phyloP scores from a whole-genome alignment of 1,140 invertebrate species.

The Tribolium castaneum region DNA sequence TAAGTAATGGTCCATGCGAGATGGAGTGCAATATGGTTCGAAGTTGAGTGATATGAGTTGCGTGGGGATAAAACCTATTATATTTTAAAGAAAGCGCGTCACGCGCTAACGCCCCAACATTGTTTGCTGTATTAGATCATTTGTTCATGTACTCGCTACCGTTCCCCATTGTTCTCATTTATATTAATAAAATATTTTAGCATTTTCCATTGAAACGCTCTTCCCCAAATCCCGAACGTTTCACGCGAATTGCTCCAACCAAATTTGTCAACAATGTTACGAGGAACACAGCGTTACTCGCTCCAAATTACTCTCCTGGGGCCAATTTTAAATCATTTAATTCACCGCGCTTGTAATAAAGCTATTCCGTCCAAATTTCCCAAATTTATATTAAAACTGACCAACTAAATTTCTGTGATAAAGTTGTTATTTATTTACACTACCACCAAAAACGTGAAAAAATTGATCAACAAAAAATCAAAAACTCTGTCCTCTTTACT shows the following conservation, averaged over 20 bases:
- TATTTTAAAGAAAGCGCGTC: constrained; percentile 56
- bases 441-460: too few relatives aligned
- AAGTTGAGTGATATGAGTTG: constrained; percentile 46
- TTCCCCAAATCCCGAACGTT: neutral
- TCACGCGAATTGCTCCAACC: neutral
- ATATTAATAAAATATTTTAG: constrained; percentile 39
- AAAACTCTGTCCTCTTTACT: too few relatives aligned
- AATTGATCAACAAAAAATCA: too few relatives aligned
- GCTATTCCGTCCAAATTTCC: neutral
- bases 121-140: constrained; percentile 53
- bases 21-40: constrained; percentile 56
- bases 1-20: constrained; percentile 56
- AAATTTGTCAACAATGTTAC: neutral
- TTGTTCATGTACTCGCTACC: constrained; percentile 51
- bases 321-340: constrained; percentile 3
- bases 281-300: neutral
- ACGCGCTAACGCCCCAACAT: constrained; percentile 52
- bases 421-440: too few relatives aligned
- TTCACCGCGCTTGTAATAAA: neutral
- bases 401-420: neutral
- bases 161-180: constrained; percentile 46
- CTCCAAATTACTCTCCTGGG: neutral
- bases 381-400: neutral
- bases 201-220: constrained; percentile 30
- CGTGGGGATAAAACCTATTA: constrained; percentile 54